phyloP scores from a whole-genome alignment of 2,888 invertebrate species.

The Gonocerus acuteangulatus region DNA sequence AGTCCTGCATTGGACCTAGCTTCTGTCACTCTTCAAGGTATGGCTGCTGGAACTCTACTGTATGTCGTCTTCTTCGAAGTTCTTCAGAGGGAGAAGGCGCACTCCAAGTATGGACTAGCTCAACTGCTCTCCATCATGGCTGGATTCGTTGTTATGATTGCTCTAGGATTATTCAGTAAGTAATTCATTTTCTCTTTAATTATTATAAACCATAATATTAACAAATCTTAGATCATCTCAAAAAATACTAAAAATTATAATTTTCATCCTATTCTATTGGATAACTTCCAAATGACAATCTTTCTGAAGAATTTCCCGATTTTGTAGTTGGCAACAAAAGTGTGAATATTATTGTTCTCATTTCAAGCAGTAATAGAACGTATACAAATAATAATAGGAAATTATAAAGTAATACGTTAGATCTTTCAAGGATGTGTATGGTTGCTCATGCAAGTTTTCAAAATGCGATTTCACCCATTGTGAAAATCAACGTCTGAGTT shows the following conservation, averaged over 20 bases:
- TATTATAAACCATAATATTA: not conserved
- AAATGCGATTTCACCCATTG: too few species aligned
- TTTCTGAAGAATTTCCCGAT: not conserved
- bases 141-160: slow-evolving; percentile 54
- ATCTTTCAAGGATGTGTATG: too few species aligned
- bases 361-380: too few species aligned
- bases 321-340: too few species aligned
- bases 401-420: too few species aligned
- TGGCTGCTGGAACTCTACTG: slow-evolving; percentile 69
- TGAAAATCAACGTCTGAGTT: too few species aligned
- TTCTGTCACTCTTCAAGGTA: slow-evolving; percentile 54
- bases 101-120: slow-evolving; percentile 51
- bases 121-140: slow-evolving; percentile 51
- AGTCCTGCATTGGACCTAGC: slow-evolving; percentile 46
- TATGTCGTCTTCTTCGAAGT: slow-evolving; percentile 78
- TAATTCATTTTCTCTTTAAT: slow-evolving; percentile 22
- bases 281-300: not conserved
- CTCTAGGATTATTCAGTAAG: slow-evolving; percentile 42
- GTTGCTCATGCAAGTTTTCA: too few species aligned
- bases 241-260: too few species aligned
- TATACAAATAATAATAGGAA: too few species aligned
- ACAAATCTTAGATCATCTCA: too few species aligned
- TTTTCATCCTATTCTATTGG: too few species aligned
- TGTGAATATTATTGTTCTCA: too few species aligned
- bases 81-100: slow-evolving; percentile 59